These are phyloP conservation scores for Echinometra lucunter DNA, from an alignment of 53 echinoderm and acorn worm species.

Conservation along the genomic window DNA sequence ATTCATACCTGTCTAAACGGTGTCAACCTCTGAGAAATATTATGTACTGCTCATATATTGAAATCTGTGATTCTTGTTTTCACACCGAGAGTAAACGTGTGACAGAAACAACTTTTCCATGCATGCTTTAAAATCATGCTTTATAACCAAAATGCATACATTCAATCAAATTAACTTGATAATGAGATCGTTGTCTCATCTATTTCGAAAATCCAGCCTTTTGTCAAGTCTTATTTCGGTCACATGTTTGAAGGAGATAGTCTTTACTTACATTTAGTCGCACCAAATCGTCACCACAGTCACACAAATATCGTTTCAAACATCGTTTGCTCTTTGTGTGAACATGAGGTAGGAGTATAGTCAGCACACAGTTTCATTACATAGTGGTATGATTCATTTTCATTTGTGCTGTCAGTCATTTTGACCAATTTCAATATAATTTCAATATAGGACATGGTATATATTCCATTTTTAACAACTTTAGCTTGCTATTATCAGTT, in stretches of 20 bases:
- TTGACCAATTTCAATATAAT: background rate
- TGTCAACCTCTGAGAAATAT: conserved; percentile 46
- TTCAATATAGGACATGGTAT: background rate
- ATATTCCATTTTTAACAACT: background rate
- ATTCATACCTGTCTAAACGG: background rate
- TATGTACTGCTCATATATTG: background rate
- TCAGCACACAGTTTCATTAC: conserved; percentile 25
- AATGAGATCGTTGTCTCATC: background rate
- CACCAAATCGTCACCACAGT: conserved; percentile 27
- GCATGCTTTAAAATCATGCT: background rate
- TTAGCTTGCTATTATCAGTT: background rate
- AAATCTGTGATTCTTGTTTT: conserved; percentile 20
- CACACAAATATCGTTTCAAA: conserved; percentile 44
- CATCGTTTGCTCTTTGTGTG: conserved; percentile 46
- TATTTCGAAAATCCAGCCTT: background rate
- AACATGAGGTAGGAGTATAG: conserved; percentile 50
- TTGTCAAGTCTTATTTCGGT: conserved; percentile 13
- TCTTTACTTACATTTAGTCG: background rate
- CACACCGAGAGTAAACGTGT: conserved; percentile 19
- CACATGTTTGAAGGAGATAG: background rate
- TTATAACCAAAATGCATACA: background rate
- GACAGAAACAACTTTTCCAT: conserved; percentile 28
- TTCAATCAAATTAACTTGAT: background rate
- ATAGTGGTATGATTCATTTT: conserved; percentile 29
- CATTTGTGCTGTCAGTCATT: conserved; percentile 48